Conservation (phyloP, 2,113 vertebrate genomes). For the Ciconia boyciana region DNA sequence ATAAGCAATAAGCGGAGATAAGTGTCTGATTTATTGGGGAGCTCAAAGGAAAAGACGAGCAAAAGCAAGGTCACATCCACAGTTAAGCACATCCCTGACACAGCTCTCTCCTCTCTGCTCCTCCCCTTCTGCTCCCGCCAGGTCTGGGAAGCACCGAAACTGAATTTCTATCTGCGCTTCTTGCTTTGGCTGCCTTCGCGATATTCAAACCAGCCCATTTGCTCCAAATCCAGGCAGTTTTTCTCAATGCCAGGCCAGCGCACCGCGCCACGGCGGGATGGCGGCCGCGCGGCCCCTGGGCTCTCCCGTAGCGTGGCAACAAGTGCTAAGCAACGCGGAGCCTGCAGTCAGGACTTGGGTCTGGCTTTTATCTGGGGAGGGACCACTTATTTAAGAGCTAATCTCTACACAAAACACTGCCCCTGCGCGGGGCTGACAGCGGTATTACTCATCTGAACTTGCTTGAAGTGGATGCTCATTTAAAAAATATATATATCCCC, state of each 20-base stretch:
- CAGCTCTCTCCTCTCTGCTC: background rate
- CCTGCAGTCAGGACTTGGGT: background rate
- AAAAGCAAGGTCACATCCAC: constrained; percentile 28
- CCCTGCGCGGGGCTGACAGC: background rate
- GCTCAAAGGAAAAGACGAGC: background rate
- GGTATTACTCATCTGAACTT: background rate
- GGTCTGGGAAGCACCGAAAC: background rate
- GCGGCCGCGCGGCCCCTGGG: background rate
- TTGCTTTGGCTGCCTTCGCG: background rate
- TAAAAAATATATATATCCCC: background rate
- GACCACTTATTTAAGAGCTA: background rate
- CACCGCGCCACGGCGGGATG: fast-evolving
- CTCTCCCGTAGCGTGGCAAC: constrained; percentile 56
- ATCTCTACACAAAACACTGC: background rate
- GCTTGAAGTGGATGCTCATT: background rate
- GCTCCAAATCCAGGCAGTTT: background rate
- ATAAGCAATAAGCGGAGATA: constrained; percentile 39
- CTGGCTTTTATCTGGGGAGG: background rate
- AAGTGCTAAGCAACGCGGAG: constrained; percentile 38
- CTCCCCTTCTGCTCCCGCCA: background rate
- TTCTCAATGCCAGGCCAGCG: fast-evolving
- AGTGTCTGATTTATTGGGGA: constrained; percentile 42
- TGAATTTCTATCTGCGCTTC: background rate
- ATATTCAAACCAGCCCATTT: background rate
- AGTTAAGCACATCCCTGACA: background rate